These are phyloP conservation scores for Echeneis naucrates DNA, from an alignment of 2,797 vertebrate species.

Conservation along the genomic window DNA sequence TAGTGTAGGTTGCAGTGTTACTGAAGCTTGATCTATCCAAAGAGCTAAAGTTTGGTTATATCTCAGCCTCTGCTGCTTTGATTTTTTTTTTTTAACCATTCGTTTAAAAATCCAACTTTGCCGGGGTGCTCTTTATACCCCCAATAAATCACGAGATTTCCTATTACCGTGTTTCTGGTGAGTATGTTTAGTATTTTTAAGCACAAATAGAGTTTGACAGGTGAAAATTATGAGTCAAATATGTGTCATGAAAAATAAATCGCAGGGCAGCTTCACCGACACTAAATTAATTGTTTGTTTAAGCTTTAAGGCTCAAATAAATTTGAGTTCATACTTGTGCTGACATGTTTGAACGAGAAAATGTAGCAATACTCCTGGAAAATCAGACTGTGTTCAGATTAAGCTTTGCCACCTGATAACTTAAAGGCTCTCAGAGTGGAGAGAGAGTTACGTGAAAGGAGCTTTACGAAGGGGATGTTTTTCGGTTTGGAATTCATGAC, in stretches of 20 bases:
- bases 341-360: conserved; percentile 36
- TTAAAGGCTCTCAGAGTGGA: background rate
- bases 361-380: conserved; percentile 26
- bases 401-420: conserved; percentile 16
- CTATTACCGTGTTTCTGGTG: background rate
- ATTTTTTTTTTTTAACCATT: conserved; percentile 3
- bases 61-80: background rate
- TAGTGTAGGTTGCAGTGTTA: background rate
- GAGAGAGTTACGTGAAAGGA: background rate
- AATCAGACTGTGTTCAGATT: background rate
- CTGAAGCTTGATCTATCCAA: background rate
- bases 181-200: background rate
- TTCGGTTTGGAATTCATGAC: background rate
- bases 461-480: background rate
- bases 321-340: conserved; percentile 37
- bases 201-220: background rate
- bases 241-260: conserved; percentile 21
- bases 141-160: background rate
- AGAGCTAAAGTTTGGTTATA: background rate
- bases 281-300: conserved; percentile 39
- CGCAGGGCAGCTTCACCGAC: conserved; percentile 16
- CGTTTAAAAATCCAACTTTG: background rate
- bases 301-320: conserved; percentile 45
- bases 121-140: background rate
- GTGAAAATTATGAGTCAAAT: conserved; percentile 18